phyloP scores from a whole-genome alignment of 2,113 vertebrate species.

The Leucoraja erinaceus region DNA sequence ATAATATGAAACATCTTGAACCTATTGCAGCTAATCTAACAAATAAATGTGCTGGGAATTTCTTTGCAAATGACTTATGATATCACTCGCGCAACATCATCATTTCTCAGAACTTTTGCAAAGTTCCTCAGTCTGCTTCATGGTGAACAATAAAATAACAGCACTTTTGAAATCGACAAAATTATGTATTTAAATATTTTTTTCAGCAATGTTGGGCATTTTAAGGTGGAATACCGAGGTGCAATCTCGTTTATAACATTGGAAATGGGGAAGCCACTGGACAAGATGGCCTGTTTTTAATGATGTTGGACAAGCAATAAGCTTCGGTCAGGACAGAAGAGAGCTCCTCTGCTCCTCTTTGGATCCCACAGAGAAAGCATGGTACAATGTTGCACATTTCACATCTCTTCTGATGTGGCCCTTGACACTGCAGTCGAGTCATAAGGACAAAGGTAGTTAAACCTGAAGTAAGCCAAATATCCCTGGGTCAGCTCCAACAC shows the following conservation, averaged over 20 bases:
- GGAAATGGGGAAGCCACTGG: neutral
- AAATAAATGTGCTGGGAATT: neutral
- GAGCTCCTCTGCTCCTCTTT: neutral
- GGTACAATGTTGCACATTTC: too few species aligned
- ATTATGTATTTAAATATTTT: neutral
- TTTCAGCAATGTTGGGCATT: neutral
- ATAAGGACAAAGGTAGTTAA: too few species aligned
- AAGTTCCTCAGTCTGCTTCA: neutral
- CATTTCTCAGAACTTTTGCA: neutral
- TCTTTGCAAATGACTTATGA: neutral
- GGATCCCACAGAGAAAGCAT: neutral
- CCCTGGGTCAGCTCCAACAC: too few species aligned
- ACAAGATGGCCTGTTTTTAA: neutral
- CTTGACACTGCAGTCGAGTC: too few species aligned
- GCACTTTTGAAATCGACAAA: neutral
- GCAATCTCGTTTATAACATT: neutral
- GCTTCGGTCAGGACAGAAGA: neutral
- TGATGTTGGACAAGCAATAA: neutral
- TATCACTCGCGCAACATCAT: neutral
- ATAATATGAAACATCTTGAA: conserved; percentile 20
- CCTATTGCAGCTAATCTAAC: neutral
- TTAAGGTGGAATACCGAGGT: neutral
- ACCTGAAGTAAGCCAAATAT: too few species aligned
- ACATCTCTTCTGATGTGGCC: too few species aligned
- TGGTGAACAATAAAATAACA: neutral